Conservation (phyloP, 1,140 invertebrate genomes). For the Agrypnia vestita region DNA sequence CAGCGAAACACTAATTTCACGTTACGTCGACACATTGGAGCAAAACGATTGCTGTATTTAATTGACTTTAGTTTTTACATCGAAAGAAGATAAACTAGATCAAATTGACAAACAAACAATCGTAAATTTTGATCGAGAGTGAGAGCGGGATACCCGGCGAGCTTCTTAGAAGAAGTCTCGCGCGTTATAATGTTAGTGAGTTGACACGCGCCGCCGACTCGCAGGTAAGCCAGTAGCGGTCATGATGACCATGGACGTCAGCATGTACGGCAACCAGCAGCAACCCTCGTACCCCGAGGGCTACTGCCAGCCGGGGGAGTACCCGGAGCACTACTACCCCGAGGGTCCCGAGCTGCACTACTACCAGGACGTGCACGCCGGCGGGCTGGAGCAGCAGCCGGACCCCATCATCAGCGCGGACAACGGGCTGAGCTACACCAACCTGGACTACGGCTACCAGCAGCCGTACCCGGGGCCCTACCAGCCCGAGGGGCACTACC, state of each 20-base stretch:
- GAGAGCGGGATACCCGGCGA: neutral
- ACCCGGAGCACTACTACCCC: constrained; percentile 66
- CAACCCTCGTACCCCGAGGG: constrained; percentile 66
- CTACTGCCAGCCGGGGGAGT: constrained; percentile 67
- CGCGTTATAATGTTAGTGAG: constrained; percentile 20
- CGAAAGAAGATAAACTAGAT: neutral
- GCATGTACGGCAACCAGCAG: constrained; percentile 72
- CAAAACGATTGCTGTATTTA: neutral
- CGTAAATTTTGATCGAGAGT: neutral
- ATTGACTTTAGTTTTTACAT: neutral
- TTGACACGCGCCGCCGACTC: neutral
- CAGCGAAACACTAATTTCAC: too few species aligned
- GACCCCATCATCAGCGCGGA: constrained; percentile 85
- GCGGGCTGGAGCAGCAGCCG: constrained; percentile 57
- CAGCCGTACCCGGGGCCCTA: constrained; percentile 64
- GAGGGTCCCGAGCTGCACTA: constrained; percentile 67
- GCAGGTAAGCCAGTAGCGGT: constrained; percentile 40
- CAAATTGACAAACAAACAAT: neutral
- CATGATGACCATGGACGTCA: constrained; percentile 74
- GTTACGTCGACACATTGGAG: too few species aligned
- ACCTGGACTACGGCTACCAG: constrained; percentile 81
- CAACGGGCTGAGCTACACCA: constrained; percentile 91
- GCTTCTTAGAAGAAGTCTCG: too few species aligned
- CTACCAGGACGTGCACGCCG: constrained; percentile 65
- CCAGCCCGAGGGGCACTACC: constrained; percentile 32